Evolutionary conservation across 2,888 invertebrate species (phyloP).

Genomic region (Lutraria lutraria): DNA sequence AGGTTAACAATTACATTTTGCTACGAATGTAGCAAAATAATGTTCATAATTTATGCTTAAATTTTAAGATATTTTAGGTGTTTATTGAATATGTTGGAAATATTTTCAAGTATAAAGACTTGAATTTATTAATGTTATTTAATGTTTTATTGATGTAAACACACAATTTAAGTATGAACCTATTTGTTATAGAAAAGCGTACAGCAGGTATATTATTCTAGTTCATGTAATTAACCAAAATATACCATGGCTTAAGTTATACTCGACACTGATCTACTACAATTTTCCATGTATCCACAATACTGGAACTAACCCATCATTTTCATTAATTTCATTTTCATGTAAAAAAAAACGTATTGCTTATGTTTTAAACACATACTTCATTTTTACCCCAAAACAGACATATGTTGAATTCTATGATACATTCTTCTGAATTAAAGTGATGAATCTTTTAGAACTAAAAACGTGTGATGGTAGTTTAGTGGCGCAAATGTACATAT

Average conservation of each 20-base stretch:
- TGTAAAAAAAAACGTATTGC: background rate
- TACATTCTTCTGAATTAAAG: background rate
- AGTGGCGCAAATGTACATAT: background rate
- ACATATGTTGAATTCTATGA: background rate
- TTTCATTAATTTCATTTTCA: background rate
- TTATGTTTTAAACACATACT: background rate
- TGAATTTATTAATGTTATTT: background rate
- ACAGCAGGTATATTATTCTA: constrained; percentile 14
- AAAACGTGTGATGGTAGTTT: background rate
- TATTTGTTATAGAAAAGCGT: constrained; percentile 22
- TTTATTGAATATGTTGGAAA: too few species aligned
- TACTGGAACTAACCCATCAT: background rate
- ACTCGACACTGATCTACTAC: background rate
- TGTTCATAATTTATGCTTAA: too few species aligned
- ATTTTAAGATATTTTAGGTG: too few species aligned
- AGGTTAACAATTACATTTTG: too few species aligned
- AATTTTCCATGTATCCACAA: background rate
- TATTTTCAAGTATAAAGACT: too few species aligned
- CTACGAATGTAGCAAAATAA: too few species aligned
- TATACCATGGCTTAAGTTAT: background rate
- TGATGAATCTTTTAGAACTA: background rate
- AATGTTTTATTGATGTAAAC: background rate
- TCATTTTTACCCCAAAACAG: background rate
- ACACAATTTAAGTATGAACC: background rate
- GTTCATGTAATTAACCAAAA: background rate